Evolutionary conservation across 2,888 invertebrate genomes (phyloP), one percentile per base, ranked within the genome.

Genomic region (Limnephilus auricula): DNA sequence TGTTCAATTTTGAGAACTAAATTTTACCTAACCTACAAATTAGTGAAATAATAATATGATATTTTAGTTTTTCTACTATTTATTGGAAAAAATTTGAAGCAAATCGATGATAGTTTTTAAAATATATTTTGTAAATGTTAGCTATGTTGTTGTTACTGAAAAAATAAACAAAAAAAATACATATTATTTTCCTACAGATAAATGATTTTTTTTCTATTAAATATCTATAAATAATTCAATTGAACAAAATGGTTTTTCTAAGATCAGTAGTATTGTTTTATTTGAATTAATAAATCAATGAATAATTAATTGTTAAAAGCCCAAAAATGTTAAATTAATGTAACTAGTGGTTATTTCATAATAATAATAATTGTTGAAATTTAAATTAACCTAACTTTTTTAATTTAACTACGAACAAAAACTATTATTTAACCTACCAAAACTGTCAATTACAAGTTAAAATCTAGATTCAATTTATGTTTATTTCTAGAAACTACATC

Each of bases 401-500:
- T 65, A 65, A 65, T 9, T 65, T 65, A 65, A 65, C 65, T 65
- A 65, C 65, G 25, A 65, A 65, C n/a, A 65, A 65, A 80, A 31
- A 80, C 85, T 85, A 85, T 25, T 30, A 50, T 10, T 30, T 40
- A 79, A 88, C 87, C 87, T 88, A 88, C 87, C 87, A 78, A 88
- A 88, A 88, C 30, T 88, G 65, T 88, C 78, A 25, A 88, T 34
- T 88, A 34, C 32, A 34, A 37, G 6, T 78, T 78, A 87, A 86
- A 31, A 34, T 78, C 87, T 88, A 88, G 87, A 65, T 87, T 88
- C 18, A 88, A 34, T 25, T 65, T 82, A 34, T 25, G 9, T 82
- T 82, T 34, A 34, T 82, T 37, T 65, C 87, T 78, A 88, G 18
- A 34, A 25, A 88, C 87, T 88, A 88, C 87, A 78, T 88, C 87